phyloP scores from a whole-genome alignment of 2,113 vertebrate species.

The Osmerus eperlanus region DNA sequence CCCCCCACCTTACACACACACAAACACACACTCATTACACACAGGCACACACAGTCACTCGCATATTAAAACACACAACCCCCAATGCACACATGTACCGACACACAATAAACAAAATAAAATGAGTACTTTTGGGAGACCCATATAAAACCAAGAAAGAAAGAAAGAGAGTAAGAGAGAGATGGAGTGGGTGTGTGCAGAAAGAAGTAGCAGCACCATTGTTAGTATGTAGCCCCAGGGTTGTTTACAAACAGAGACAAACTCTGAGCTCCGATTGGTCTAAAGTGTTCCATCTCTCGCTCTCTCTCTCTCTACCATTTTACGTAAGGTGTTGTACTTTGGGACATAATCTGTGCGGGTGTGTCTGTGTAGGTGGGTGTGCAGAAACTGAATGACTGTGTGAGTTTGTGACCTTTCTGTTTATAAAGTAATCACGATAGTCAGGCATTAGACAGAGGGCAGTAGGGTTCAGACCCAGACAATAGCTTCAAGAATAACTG shows the following conservation, averaged over 20 bases:
- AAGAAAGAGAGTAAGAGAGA: neutral
- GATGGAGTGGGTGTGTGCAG: neutral
- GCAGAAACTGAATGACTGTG: neutral
- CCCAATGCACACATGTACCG: neutral
- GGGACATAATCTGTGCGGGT: neutral
- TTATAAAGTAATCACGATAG: too few species aligned
- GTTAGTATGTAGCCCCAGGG: constrained; percentile 2
- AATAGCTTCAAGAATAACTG: too few species aligned
- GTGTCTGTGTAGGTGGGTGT: neutral
- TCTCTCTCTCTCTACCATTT: neutral
- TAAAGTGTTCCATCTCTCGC: neutral
- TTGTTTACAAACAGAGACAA: neutral
- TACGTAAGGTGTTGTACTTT: neutral
- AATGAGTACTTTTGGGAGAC: neutral
- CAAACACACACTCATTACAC: neutral
- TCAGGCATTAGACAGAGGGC: too few species aligned
- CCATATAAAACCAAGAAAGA: neutral
- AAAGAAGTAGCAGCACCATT: neutral
- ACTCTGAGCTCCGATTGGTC: neutral
- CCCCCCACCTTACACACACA: neutral
- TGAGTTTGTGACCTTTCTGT: neutral
- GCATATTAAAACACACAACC: neutral
- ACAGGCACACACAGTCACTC: neutral
- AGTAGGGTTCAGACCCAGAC: too few species aligned
- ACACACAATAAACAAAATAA: neutral